Base-by-base conservation (phyloP, 2,113 vertebrate species). In the Aphyosemion australe region DNA sequence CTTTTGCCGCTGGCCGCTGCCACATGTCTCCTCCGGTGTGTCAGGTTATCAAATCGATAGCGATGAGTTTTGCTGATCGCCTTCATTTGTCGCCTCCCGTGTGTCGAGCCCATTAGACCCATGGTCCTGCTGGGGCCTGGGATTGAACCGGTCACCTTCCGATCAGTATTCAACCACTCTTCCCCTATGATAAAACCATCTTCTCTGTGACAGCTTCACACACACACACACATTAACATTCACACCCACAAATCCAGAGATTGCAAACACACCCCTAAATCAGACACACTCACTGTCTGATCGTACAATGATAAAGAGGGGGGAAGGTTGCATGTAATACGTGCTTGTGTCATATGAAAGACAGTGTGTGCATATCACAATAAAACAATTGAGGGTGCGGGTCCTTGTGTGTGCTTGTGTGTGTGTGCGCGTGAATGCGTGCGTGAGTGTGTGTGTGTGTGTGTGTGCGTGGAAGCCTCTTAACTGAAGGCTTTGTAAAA, bases 401-500 rank as follows among this genome's bases (percentile, higher is more conserved):
- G 72, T 59, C 55, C 58, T 78, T 70, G 77, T 56, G 77, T 56
- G 49, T 55, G 46, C 45, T 32, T 50, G 61, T 46, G 63, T 15
- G 26, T 61, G 80, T 70, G 75, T 59, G 59, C 18, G 49, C 52
- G 46, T 48, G 43, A 47, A 58, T 49, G 63, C 12, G 26, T 52
- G 46, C 53, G 58, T 61, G 80, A 68, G 77, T 67, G 75, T 20
- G 49, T 55, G 46, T 48, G 43, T 50, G 61, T 49, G 63, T 15
- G 26, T 52, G 46, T 57, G 58, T 61, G 80, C 68, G 77, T 67
- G 75, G 61, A 70, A 80, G 71, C 56, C 67, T 73, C 74, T 87
- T 79, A 82, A 85, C 57, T 73, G 84, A 82, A 78, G 71, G 72
- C 80, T 85, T 86, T 85, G 80, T 85, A 74, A 80, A 84, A 85